Conservation (phyloP, 2,797 vertebrate genomes). For the Fistularia commersonii region DNA sequence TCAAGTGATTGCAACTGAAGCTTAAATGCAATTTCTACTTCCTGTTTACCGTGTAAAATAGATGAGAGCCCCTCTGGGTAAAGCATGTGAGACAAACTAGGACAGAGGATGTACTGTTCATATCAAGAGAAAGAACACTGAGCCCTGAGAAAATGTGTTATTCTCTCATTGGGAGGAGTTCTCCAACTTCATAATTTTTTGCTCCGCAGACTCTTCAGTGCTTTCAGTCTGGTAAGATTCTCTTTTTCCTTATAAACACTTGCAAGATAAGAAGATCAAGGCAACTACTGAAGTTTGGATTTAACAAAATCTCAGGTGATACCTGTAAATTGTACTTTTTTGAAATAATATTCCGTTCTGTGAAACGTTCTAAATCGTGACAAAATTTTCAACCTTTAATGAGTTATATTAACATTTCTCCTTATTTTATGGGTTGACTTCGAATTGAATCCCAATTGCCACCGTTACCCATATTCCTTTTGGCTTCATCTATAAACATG, state of each 20-base stretch:
- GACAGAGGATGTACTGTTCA: conserved; percentile 65
- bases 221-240: conserved; percentile 49
- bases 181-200: conserved; percentile 23
- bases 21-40: conserved; percentile 42
- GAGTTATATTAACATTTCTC: too few species aligned
- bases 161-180: conserved; percentile 53
- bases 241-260: background rate
- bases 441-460: background rate
- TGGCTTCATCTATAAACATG: background rate
- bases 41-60: conserved; percentile 70
- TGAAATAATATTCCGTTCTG: too few species aligned
- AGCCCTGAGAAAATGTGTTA: conserved; percentile 56
- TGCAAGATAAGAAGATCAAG: background rate
- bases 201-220: conserved; percentile 28
- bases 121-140: conserved; percentile 38
- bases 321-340: background rate
- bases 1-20: conserved; percentile 58
- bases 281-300: background rate
- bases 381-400: too few species aligned
- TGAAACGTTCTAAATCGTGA: too few species aligned
- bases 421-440: too few species aligned
- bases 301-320: background rate
- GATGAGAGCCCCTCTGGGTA: conserved; percentile 62
- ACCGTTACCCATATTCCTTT: background rate
- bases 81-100: conserved; percentile 64